Base-by-base conservation (phyloP, 30 jellyfish, hydroid and myxozoan genomes). In the Hydractinia echinata region DNA sequence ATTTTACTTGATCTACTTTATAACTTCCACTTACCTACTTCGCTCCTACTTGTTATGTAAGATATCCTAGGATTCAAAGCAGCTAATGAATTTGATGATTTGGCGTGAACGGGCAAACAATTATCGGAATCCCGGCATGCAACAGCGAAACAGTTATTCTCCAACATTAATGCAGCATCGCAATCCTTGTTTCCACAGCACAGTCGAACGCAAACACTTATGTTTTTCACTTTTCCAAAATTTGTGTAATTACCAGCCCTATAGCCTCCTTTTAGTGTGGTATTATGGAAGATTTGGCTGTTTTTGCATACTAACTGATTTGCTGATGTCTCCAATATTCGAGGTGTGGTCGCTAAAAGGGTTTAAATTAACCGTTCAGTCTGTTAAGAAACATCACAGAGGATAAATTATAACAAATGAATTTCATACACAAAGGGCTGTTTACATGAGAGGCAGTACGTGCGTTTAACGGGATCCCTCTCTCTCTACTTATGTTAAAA, bases 111-210 rank as follows among this genome's bases (percentile, higher is more conserved):
- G 10, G 98, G 98, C 8, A 89, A 61, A 58, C 98, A 92, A 61
- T 70, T 54, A 61, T 92, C 98, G 21, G 94, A 92, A 48, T 83
- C 71, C 76, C 79, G 48, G 69, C 98, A 92, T 2, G 86, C 94
- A 67, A 92, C 95, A 53, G 96, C 95, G 79, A 87, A 92, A 83
- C 98, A 92, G 67, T 92, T 92, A 51, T 79, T 92, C 81, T 92
- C 98, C 14, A 92, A 94, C 98, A 92, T 92, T 39, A 92, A 87
- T 21, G 98, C 98, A 15, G 98, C 98, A 81, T 92, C 96, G 72
- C 98, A 92, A 69, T 87, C 84, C 62, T 85, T 92, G 72, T 92
- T 95, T 18, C 98, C 98, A 86, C 98, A 92, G 87, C 98, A 92
- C 70, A 92, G 89, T 21, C 98, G 91, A 51, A 87, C 94, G 68